These are phyloP conservation scores for Thaumetopoea pityocampa DNA, from an alignment of 1,140 invertebrate species.

Conservation along the genomic window DNA sequence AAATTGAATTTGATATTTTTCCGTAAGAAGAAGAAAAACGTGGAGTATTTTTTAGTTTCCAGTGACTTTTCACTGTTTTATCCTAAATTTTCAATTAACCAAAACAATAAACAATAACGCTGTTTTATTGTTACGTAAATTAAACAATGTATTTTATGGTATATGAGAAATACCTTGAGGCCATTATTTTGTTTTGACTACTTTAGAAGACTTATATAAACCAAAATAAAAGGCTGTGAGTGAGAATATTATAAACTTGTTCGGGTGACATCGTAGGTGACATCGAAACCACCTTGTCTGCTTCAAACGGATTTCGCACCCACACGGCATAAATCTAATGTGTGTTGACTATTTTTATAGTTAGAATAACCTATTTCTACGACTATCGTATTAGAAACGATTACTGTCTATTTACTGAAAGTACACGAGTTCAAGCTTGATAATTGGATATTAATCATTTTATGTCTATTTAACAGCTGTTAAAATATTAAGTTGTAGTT, in stretches of 20 bases:
- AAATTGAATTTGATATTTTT: too few relatives aligned
- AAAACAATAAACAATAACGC: too few relatives aligned
- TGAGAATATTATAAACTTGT: slow-evolving; percentile 18
- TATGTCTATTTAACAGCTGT: too few relatives aligned
- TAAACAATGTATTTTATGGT: slow-evolving; percentile 8
- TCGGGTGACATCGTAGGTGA: slow-evolving; percentile 14
- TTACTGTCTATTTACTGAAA: neutral
- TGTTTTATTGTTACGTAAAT: too few relatives aligned
- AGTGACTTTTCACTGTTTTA: too few relatives aligned
- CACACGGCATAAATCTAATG: slow-evolving; percentile 3
- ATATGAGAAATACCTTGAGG: slow-evolving; percentile 4
- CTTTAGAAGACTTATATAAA: slow-evolving; percentile 13
- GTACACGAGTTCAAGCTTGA: neutral
- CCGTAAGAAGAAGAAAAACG: too few relatives aligned
- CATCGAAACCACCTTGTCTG: slow-evolving; percentile 16
- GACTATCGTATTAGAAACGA: slow-evolving; percentile 7
- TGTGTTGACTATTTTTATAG: slow-evolving; percentile 9
- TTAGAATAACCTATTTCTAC: slow-evolving; percentile 12
- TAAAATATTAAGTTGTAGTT: too few relatives aligned
- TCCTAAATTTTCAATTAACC: too few relatives aligned
- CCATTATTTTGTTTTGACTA: slow-evolving; percentile 3
- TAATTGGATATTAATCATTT: too few relatives aligned
- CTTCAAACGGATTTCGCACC: slow-evolving; percentile 5
- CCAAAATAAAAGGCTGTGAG: slow-evolving; percentile 16
- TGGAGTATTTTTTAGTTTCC: too few relatives aligned